phyloP scores from a whole-genome alignment of 1,140 invertebrate genomes.

The Penaeus vannamei region DNA sequence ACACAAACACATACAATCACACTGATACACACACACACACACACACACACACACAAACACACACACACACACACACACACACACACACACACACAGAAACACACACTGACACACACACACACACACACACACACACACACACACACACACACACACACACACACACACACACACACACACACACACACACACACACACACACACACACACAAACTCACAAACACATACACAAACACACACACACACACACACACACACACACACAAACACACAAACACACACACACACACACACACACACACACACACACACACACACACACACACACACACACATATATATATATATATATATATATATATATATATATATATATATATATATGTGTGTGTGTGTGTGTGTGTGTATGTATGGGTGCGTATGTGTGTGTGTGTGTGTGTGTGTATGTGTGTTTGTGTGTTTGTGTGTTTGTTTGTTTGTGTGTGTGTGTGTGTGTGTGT shows the following conservation, averaged over 20 bases:
- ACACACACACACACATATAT: background rate
- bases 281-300: constrained; percentile 10
- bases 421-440: too few species aligned
- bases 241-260: constrained; percentile 6
- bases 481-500: background rate
- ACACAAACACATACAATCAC: background rate
- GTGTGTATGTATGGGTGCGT: background rate
- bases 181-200: background rate
- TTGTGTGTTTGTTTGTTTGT: background rate
- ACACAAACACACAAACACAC: constrained; percentile 7
- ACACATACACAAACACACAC: background rate
- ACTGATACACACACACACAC: background rate
- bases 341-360: too few species aligned
- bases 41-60: background rate
- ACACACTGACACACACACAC: background rate
- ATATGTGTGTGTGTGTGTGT: background rate
- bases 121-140: constrained; percentile 10
- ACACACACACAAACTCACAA: background rate
- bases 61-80: background rate
- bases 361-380: background rate
- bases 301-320: constrained; percentile 3
- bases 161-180: background rate
- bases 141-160: constrained; percentile 22
- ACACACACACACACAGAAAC: background rate
- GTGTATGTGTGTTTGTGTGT: background rate